A percentile compares a stretch with the other conserved stretches of the same genome.
Evolutionary conservation across 2,113 vertebrate genomes (phyloP).

Genomic region (Sitta europaea): DNA sequence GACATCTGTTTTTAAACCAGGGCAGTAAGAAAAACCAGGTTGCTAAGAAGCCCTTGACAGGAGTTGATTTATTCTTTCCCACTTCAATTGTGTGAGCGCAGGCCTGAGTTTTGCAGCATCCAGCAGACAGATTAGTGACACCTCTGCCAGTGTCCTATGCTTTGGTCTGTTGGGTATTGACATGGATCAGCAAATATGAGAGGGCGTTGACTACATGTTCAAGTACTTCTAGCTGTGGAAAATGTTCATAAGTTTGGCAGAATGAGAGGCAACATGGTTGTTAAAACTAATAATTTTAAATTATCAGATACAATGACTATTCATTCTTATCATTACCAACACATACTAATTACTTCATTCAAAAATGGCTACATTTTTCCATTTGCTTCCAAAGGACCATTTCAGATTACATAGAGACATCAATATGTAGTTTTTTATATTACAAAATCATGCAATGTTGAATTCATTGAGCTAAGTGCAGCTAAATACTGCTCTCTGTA

Average conservation of each 20-base stretch:
- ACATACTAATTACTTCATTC: not conserved
- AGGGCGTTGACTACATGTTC: slow-evolving; percentile 47
- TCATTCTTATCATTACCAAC: not conserved
- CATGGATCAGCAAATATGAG: slow-evolving; percentile 48
- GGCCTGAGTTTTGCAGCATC: not conserved
- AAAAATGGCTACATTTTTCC: not conserved
- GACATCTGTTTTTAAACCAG: not conserved
- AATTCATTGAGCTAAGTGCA: not conserved
- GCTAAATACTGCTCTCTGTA: not conserved
- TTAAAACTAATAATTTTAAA: not conserved
- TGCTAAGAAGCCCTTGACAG: slow-evolving; percentile 46
- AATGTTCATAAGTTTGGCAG: slow-evolving; percentile 45
- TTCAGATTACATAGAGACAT: not conserved
- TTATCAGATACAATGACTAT: not conserved
- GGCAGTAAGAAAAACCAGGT: not conserved
- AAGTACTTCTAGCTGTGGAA: slow-evolving; percentile 66
- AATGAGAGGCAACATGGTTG: not conserved
- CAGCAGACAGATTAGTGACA: not conserved
- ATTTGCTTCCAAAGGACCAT: not conserved
- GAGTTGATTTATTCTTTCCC: slow-evolving; percentile 30
- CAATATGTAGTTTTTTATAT: not conserved
- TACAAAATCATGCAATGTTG: not conserved
- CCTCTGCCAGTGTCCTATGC: not conserved
- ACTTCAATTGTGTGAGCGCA: not conserved
- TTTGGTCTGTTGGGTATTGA: slow-evolving; percentile 8